Evolutionary conservation across 1,140 invertebrate species (phyloP).

Genomic region (Varroa destructor): DNA sequence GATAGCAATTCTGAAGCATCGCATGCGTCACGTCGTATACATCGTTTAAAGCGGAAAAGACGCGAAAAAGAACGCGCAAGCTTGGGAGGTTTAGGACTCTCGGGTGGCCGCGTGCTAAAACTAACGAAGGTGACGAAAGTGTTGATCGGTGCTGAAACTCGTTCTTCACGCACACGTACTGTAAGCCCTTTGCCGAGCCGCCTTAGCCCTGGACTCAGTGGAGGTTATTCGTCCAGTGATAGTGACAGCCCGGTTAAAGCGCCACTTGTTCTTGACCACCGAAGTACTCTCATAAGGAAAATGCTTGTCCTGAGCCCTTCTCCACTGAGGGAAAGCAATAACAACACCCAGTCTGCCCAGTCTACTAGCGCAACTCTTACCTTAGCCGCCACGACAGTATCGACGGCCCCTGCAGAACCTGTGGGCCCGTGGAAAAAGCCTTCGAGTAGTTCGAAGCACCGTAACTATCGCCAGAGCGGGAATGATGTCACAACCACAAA

Average conservation of each 20-base stretch:
- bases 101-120: no score
- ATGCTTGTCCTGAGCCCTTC: constrained; percentile 17
- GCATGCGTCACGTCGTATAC: background rate
- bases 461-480: constrained; percentile 8
- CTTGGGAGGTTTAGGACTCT: no score
- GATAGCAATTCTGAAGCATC: constrained; percentile 21
- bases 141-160: no score
- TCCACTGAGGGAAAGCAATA: background rate
- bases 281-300: background rate
- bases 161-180: background rate
- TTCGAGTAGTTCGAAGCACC: background rate
- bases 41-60: constrained; percentile 11
- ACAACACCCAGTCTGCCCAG: background rate
- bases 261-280: constrained; percentile 4
- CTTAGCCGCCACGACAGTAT: background rate
- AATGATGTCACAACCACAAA: constrained; percentile 10
- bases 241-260: constrained; percentile 22
- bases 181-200: background rate
- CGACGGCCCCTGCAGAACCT: no score
- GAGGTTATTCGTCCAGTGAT: constrained; percentile 20
- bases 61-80: background rate
- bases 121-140: no score
- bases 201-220: constrained; percentile 9
- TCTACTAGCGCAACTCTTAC: no score
- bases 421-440: constrained; percentile 8